A percentile compares a stretch with the other conserved stretches of the same genome.
Conservation (phyloP, 2,888 invertebrate species). For the Peribatodes rhomboidaria region DNA sequence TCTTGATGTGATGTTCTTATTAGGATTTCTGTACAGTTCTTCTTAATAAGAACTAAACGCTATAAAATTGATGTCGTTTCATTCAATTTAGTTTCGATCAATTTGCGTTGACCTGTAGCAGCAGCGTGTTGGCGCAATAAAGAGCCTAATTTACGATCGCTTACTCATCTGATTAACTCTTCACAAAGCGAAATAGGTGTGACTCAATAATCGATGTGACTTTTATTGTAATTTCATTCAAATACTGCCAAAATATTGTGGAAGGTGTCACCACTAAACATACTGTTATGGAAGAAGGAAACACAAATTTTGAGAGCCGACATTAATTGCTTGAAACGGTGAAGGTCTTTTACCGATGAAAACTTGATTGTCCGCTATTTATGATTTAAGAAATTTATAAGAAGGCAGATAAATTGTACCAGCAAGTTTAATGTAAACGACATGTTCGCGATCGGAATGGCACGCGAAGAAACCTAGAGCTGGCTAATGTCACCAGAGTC, state of each 20-base stretch:
- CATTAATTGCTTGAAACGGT: neutral
- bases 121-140: slow-evolving; percentile 35
- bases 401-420: no score
- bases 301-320: neutral
- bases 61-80: neutral
- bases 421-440: no score
- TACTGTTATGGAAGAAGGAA: neutral
- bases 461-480: no score
- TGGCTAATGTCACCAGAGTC: no score
- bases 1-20: neutral
- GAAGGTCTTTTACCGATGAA: no score
- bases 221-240: slow-evolving; percentile 31
- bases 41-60: neutral
- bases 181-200: slow-evolving; percentile 44
- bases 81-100: neutral
- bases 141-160: slow-evolving; percentile 45
- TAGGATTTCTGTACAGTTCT: neutral
- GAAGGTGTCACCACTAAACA: slow-evolving; percentile 5
- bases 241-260: slow-evolving; percentile 17
- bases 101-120: slow-evolving; percentile 9
- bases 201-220: slow-evolving; percentile 38
- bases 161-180: slow-evolving; percentile 44
- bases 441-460: no score
- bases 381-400: no score
- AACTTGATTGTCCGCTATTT: no score